These are phyloP conservation scores for Cynocephalus volans DNA, from an alignment of 2,113 vertebrate genomes.

Conservation along the genomic window DNA sequence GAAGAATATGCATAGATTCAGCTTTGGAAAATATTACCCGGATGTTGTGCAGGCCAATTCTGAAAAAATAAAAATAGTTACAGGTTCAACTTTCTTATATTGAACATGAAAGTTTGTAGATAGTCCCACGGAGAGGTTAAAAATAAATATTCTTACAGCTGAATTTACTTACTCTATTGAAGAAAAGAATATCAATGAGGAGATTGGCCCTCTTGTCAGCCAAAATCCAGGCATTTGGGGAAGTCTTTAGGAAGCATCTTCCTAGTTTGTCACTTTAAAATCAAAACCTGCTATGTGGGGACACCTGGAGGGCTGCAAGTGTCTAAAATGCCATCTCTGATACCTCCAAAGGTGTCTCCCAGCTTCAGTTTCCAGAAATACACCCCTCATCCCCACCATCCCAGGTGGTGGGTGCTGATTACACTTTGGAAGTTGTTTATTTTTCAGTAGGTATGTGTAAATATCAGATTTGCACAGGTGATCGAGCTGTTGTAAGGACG, in stretches of 20 bases:
- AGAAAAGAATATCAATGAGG: not conserved
- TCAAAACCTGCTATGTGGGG: not conserved
- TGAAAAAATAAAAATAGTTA: not conserved
- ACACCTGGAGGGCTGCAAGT: not conserved
- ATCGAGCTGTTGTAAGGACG: not conserved
- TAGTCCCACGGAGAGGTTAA: not conserved
- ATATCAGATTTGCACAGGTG: not conserved
- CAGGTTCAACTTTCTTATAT: conserved; percentile 2
- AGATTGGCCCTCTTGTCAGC: not conserved
- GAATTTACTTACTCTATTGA: not conserved
- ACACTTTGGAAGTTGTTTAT: not conserved
- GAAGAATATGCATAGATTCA: not conserved
- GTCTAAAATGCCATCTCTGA: not conserved
- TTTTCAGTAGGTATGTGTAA: not conserved
- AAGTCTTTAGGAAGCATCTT: not conserved
- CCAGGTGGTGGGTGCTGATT: too few relatives aligned
- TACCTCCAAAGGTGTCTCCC: not conserved
- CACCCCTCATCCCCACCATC: not conserved
- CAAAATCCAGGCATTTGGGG: not conserved
- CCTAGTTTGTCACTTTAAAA: conserved; percentile 7
- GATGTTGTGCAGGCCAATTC: not conserved
- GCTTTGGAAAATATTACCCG: conserved; percentile 49
- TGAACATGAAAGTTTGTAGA: conserved; percentile 49
- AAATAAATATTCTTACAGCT: conserved; percentile 65
- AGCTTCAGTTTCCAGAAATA: not conserved